Conservation (phyloP, 2,797 vertebrate genomes). For the Lacerta agilis region DNA sequence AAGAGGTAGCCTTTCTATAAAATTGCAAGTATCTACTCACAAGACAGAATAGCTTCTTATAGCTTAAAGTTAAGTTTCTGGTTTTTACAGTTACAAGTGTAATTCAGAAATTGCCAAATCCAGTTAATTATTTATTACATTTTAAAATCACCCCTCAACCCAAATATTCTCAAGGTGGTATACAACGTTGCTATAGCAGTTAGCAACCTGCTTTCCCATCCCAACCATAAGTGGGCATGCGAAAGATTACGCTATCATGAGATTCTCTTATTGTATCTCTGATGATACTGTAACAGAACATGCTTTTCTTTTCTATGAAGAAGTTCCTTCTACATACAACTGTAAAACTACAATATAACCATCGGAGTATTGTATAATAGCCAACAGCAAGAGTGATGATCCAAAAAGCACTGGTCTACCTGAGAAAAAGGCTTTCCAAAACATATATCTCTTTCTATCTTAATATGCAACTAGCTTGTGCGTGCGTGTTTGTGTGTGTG, state of each 20-base stretch:
- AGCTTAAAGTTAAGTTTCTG: background rate
- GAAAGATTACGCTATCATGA: background rate
- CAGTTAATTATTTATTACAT: background rate
- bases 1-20: background rate
- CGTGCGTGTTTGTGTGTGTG: background rate
- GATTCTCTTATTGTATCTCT: background rate
- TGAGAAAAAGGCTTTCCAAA: background rate
- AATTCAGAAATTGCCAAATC: too few relatives aligned
- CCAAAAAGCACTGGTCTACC: too few relatives aligned
- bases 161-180: too few relatives aligned
- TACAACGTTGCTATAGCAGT: background rate
- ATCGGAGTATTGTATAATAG: background rate
- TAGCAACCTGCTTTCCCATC: background rate
- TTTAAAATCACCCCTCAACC: too few relatives aligned
- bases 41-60: background rate
- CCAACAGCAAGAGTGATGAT: background rate
- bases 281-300: background rate
- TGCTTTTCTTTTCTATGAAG: background rate
- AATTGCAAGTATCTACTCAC: background rate
- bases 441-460: background rate
- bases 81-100: background rate
- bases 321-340: background rate
- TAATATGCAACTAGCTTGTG: background rate
- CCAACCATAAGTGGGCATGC: background rate
- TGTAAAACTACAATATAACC: background rate